Evolutionary conservation across 1,140 invertebrate genomes (phyloP).

Genomic region (Yoshiicerus persimilis): DNA sequence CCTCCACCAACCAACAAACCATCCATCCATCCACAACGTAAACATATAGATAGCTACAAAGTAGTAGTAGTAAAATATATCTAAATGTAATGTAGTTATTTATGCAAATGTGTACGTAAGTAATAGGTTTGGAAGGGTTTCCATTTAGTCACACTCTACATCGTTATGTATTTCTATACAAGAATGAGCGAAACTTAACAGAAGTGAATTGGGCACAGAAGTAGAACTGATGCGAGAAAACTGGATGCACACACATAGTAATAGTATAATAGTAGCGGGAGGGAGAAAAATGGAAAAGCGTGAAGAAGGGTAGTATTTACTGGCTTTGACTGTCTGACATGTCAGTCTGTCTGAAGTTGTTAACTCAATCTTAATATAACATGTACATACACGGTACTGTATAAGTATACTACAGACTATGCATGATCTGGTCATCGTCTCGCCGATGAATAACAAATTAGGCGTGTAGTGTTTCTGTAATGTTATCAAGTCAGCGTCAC

Average conservation of each 20-base stretch:
- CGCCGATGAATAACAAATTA: conserved; percentile 44
- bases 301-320: neutral
- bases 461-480: conserved; percentile 13
- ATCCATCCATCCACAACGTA: neutral
- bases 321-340: neutral
- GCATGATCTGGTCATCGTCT: neutral
- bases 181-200: neutral
- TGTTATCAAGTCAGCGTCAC: neutral
- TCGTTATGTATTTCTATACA: neutral
- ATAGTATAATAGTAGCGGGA: neutral
- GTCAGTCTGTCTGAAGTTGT: neutral
- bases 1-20: neutral
- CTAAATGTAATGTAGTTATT: conserved; percentile 12
- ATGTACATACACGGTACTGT: neutral
- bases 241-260: neutral
- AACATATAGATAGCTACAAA: neutral
- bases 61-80: neutral
- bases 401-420: neutral
- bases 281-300: neutral
- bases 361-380: neutral
- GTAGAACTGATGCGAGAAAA: neutral
- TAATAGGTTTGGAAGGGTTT: conserved; percentile 28
- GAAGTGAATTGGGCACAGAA: neutral
- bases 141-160: conserved; percentile 15
- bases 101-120: conserved; percentile 28